Evolutionary conservation across 2,888 invertebrate species (phyloP).

Genomic region (Flexamia atlantica): DNA sequence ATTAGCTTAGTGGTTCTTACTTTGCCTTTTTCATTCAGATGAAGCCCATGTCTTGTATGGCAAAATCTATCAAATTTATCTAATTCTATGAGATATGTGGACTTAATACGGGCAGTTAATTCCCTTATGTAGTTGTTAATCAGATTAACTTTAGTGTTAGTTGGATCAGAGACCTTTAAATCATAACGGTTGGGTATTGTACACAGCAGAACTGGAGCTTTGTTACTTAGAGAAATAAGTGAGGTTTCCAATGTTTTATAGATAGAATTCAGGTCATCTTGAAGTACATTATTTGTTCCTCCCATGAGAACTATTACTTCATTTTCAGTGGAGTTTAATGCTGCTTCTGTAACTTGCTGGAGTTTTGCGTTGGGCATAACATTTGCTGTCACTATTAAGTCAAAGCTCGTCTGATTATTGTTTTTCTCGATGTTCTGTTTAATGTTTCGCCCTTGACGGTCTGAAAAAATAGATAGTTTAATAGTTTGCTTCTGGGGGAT

Average conservation of each 20-base stretch:
- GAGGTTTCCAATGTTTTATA: neutral
- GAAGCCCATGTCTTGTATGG: slow-evolving; percentile 1
- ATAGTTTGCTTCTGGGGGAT: neutral
- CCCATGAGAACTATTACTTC: neutral
- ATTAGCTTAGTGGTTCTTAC: slow-evolving; percentile 9
- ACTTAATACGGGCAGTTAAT: neutral
- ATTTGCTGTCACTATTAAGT: slow-evolving; percentile 40
- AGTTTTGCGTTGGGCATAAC: neutral
- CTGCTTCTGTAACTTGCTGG: slow-evolving; percentile 1
- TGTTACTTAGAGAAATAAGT: no score
- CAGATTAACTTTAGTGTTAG: neutral
- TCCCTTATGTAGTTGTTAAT: slow-evolving; percentile 8
- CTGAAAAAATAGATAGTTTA: slow-evolving; percentile 19
- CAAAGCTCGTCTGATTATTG: neutral
- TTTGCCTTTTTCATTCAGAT: no score
- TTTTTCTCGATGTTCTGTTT: neutral
- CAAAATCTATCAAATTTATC: slow-evolving; percentile 8
- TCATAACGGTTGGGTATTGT: slow-evolving; percentile 23
- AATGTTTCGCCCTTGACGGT: slow-evolving; percentile 5
- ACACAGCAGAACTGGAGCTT: neutral
- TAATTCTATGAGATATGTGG: neutral
- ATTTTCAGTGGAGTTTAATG: slow-evolving; percentile 2
- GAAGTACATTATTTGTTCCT: slow-evolving; percentile 1
- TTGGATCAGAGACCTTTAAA: neutral
- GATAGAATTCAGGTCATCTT: slow-evolving; percentile 1